Conservation (phyloP, 1,140 invertebrate species). For the Teleogryllus occipitalis region DNA sequence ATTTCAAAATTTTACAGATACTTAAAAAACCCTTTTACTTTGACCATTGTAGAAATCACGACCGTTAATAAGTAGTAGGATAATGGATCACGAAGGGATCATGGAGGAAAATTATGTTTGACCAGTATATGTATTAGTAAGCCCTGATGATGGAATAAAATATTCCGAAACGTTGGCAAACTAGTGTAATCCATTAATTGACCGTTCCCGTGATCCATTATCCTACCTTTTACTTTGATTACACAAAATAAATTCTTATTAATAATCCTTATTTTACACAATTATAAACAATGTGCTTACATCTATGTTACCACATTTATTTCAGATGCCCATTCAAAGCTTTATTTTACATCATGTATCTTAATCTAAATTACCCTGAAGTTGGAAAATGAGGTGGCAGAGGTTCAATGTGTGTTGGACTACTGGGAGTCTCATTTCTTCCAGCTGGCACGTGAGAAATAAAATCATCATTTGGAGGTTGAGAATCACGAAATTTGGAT, state of each 20-base stretch:
- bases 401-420: constrained; percentile 38
- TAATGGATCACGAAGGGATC: no score
- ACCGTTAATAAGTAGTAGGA: no score
- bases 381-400: constrained; percentile 44
- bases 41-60: neutral
- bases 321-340: neutral
- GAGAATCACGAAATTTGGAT: constrained; percentile 47
- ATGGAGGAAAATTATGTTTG: no score
- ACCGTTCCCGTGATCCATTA: no score
- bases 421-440: constrained; percentile 36
- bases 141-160: no score
- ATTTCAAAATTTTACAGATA: neutral
- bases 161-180: no score
- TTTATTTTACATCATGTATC: neutral
- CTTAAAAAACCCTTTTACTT: neutral
- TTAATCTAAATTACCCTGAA: constrained; percentile 4
- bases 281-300: neutral
- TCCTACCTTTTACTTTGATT: neutral
- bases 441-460: constrained; percentile 53
- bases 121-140: no score
- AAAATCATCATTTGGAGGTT: constrained; percentile 46
- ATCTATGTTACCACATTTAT: neutral
- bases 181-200: no score
- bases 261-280: neutral
- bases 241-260: neutral